Evolutionary conservation across 2,797 vertebrate genomes (phyloP).

Genomic region (Rhabdomys pumilio): DNA sequence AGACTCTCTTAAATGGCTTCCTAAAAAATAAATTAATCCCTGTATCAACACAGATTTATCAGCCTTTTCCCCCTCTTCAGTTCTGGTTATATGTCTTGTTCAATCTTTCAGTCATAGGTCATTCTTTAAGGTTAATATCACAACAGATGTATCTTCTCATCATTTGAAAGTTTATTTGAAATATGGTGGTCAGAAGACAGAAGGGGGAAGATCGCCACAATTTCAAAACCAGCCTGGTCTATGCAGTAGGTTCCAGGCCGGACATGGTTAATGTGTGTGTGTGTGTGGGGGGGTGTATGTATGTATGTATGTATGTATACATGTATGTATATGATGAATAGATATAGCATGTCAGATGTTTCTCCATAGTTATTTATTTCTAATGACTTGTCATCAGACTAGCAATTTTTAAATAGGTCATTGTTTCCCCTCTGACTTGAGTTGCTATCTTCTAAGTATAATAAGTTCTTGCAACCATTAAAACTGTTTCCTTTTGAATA

Average conservation of each 20-base stretch:
- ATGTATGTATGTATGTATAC: background rate
- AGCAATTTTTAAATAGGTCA: conserved; percentile 14
- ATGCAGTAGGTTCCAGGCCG: background rate
- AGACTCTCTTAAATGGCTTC: background rate
- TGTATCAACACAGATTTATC: background rate
- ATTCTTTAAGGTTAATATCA: conserved; percentile 51
- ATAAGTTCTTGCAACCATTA: conserved; percentile 1
- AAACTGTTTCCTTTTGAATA: background rate
- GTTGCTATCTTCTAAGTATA: background rate
- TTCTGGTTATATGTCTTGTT: background rate
- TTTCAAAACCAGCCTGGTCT: background rate
- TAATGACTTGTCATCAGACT: conserved; percentile 11
- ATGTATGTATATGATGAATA: too few relatives aligned
- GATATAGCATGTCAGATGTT: background rate
- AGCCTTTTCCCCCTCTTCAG: background rate
- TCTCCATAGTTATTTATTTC: conserved; percentile 51
- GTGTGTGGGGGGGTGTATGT: too few relatives aligned
- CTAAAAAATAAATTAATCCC: background rate
- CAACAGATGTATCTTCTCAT: background rate
- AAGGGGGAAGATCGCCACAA: background rate
- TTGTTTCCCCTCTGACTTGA: conserved; percentile 28
- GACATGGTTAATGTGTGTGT: background rate
- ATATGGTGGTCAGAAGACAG: background rate
- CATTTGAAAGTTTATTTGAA: conserved; percentile 14
- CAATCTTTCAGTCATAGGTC: conserved; percentile 1